Conservation (phyloP, 2,113 vertebrate species). For the Rhinichthys klamathensis region DNA sequence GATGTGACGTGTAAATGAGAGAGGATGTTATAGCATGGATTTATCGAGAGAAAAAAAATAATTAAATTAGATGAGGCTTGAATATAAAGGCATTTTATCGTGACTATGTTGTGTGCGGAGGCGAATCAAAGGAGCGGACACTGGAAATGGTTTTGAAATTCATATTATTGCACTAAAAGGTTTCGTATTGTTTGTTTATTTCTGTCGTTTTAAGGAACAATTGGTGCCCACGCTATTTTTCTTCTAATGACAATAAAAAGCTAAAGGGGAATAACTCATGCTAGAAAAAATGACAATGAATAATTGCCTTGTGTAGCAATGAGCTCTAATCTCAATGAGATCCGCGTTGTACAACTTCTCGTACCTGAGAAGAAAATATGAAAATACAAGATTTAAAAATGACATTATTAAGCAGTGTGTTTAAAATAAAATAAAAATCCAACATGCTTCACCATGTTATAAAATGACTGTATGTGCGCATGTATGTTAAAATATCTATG, state of each 20-base stretch:
- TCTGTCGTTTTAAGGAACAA: slow-evolving; percentile 92
- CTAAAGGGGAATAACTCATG: slow-evolving; percentile 81
- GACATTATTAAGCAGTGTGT: slow-evolving; percentile 62
- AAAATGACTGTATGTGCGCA: slow-evolving; percentile 97
- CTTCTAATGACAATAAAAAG: slow-evolving; percentile 82
- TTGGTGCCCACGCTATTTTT: slow-evolving; percentile 86
- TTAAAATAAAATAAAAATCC: slow-evolving; percentile 73
- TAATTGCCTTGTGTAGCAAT: slow-evolving; percentile 99
- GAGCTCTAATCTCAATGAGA: slow-evolving; percentile 99
- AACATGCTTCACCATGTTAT: slow-evolving; percentile 98
- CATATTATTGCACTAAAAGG: slow-evolving; percentile 96
- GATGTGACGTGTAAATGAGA: slow-evolving; percentile 75
- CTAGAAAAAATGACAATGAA: slow-evolving; percentile 85
- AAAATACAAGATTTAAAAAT: slow-evolving; percentile 69
- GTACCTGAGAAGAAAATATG: slow-evolving; percentile 98
- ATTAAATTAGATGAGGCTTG: slow-evolving; percentile 62
- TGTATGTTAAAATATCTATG: slow-evolving; percentile 88
- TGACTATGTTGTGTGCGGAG: slow-evolving; percentile 71
- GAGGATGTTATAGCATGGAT: slow-evolving; percentile 77
- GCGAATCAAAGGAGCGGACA: slow-evolving; percentile 73
- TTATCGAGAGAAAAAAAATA: slow-evolving; percentile 62
- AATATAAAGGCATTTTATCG: slow-evolving; percentile 69
- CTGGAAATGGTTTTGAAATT: slow-evolving; percentile 78
- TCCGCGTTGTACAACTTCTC: slow-evolving; percentile 99
- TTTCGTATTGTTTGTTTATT: slow-evolving; percentile 34